These are phyloP conservation scores for Nasonia longicornis DNA, from an alignment of 1,140 invertebrate species.

Conservation along the genomic window DNA sequence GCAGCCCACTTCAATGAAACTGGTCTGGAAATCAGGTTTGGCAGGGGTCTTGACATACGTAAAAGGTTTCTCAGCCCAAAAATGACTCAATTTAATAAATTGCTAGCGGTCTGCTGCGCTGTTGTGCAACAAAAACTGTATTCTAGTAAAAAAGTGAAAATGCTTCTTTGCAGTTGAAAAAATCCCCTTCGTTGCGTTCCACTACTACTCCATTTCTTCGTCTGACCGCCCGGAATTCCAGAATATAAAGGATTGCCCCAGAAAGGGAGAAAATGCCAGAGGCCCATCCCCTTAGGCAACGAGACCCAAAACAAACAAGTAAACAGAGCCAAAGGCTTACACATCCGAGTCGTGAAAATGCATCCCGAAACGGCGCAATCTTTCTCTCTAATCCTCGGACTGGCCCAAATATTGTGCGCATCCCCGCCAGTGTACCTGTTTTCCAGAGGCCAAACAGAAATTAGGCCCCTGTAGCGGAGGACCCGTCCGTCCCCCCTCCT, in stretches of 20 bases:
- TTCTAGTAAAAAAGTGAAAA: too few species aligned
- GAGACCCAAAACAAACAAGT: conserved; percentile 16
- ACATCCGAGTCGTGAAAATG: conserved; percentile 22
- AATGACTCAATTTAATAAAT: conserved; percentile 16
- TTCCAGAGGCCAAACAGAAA: conserved; percentile 36
- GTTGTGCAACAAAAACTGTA: neutral
- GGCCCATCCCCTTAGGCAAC: neutral
- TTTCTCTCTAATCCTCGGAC: neutral
- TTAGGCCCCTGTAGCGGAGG: conserved; percentile 40
- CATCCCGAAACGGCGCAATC: conserved; percentile 4
- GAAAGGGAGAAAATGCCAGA: conserved; percentile 1
- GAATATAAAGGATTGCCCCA: neutral
- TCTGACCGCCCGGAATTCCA: neutral
- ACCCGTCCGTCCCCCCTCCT: conserved; percentile 1
- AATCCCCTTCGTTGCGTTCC: too few species aligned
- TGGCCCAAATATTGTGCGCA: conserved; percentile 22
- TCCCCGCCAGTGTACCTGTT: conserved; percentile 23
- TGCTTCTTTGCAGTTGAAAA: too few species aligned
- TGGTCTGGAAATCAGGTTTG: conserved; percentile 5
- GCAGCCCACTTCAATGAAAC: neutral
- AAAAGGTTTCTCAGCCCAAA: conserved; percentile 10
- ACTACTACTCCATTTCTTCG: too few species aligned
- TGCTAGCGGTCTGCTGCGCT: neutral
- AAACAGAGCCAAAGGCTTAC: conserved; percentile 27
- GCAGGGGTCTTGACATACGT: neutral